Conservation (phyloP, 2,113 vertebrate genomes). For the Ascaphus truei region DNA sequence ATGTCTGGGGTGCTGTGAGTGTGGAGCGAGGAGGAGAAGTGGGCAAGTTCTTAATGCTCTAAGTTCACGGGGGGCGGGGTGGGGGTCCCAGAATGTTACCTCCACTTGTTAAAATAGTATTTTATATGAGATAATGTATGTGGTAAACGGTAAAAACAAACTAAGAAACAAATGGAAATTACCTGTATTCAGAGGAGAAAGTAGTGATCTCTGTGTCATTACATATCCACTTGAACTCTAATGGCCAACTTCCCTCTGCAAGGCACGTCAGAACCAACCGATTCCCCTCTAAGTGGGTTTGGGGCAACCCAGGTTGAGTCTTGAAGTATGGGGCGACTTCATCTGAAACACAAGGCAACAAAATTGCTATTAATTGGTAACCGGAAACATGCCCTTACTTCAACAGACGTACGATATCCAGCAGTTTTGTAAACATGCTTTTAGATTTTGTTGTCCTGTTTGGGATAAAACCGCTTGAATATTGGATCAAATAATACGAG, state of each 20-base stretch:
- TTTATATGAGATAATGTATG: background rate
- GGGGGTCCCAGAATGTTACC: too few relatives aligned
- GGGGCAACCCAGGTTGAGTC: conserved; percentile 68
- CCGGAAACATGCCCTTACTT: too few relatives aligned
- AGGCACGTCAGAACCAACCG: conserved; percentile 88
- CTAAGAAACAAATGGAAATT: conserved; percentile 54
- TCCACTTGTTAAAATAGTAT: background rate
- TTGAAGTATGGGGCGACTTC: conserved; percentile 75
- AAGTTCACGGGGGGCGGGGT: too few relatives aligned
- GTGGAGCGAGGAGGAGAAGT: too few relatives aligned
- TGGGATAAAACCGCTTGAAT: too few relatives aligned
- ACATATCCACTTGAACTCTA: conserved; percentile 87
- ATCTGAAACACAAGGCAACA: conserved; percentile 56
- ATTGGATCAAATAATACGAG: too few relatives aligned
- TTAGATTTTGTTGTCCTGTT: too few relatives aligned
- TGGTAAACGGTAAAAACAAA: background rate
- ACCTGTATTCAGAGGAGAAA: conserved; percentile 87
- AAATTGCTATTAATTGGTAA: background rate
- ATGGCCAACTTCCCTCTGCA: conserved; percentile 92
- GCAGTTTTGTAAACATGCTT: too few relatives aligned
- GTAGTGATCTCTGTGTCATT: conserved; percentile 75
- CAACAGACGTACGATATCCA: too few relatives aligned
- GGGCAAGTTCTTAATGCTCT: too few relatives aligned
- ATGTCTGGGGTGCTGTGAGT: too few relatives aligned
- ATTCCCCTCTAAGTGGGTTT: conserved; percentile 84